Evolutionary conservation across 2,888 invertebrate genomes (phyloP), one percentile per base, ranked within the genome.

Genomic region (Pterostichus madidus): DNA sequence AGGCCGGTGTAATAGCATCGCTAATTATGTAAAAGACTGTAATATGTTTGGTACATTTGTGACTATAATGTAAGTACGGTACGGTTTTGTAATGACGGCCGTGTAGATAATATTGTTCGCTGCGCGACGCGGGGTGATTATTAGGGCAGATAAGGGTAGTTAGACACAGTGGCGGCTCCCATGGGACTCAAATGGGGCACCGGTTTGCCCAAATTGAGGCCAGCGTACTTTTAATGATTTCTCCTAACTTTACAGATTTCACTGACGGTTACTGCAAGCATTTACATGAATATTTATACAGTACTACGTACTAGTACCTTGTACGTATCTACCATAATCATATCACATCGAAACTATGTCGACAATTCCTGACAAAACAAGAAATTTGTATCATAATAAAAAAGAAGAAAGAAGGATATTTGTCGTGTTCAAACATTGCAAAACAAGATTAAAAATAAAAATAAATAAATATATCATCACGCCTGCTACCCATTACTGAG

Each of bases 11-110:
- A 59, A 59, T 24, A 15, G 10, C 31, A 10, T n/a, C 44, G 73
- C 73, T 75, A 75, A 75, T 75, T 75, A 75, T 75, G 75, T 75
- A 75, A 75, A 75, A 75, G 75, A 53, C 32, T 75, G 32, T 75
- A 75, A 75, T 52, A 75, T 75, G 75, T 75, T 75, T 24, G 49
- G 52, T 53, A 49, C 13, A 75, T 53, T 52, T 32, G 75, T 24
- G 75, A 75, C 73, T 24, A 73, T 73, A 73, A 73, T 24, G 73
- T 31, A 61, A 61, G 56, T 56, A 13, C 56, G 56, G 56, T 44
- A 17, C 68, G 44, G 68, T 11, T 31, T 64, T 71, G 68, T 64
- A 31, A 64, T 39, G 44, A 7, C 44, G 44, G 17, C 10, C 68
- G 39, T 71, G 68, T 39, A 71, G 68, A 71, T 71, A 71, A 71